These are phyloP conservation scores for Hydriomena furcata DNA, from an alignment of 2,888 invertebrate genomes.

Conservation along the genomic window DNA sequence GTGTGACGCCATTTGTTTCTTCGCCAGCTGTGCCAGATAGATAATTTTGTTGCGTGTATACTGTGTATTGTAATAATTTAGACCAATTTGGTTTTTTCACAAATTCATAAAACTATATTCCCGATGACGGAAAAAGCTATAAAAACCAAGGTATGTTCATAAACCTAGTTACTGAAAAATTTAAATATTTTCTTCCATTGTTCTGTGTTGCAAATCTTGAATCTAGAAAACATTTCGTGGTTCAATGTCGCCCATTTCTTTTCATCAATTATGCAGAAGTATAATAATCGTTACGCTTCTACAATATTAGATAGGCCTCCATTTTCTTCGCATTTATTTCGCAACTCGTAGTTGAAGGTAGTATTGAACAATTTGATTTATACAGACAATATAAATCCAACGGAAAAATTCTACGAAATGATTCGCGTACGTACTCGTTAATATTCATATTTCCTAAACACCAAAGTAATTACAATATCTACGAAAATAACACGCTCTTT, in stretches of 20 bases:
- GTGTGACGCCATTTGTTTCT: constrained; percentile 44
- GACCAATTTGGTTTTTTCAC: constrained; percentile 1
- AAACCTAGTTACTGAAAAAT: constrained; percentile 31
- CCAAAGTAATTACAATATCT: not conserved
- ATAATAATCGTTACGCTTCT: not conserved
- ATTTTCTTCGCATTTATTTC: constrained; percentile 35
- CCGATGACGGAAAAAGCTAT: constrained; percentile 62
- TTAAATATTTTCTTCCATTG: constrained; percentile 53
- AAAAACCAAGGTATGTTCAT: constrained; percentile 66
- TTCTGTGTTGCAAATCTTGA: constrained; percentile 49
- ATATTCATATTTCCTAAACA: not conserved
- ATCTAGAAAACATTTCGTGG: constrained; percentile 36
- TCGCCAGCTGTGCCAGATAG: constrained; percentile 37
- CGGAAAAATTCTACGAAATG: constrained; percentile 1
- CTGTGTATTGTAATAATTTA: constrained; percentile 3
- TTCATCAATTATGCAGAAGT: not conserved
- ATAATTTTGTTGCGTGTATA: constrained; percentile 13
- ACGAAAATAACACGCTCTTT: constrained; percentile 5
- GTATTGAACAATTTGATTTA: constrained; percentile 11
- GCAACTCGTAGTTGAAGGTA: constrained; percentile 20
- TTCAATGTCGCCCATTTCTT: not conserved
- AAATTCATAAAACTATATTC: constrained; percentile 11
- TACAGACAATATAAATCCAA: constrained; percentile 2
- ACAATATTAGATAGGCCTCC: constrained; percentile 33
- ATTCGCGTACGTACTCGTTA: no score